Evolutionary conservation across 2,113 vertebrate genomes (phyloP), one percentile per base, ranked within the genome.

Genomic region (Candoia aspera): DNA sequence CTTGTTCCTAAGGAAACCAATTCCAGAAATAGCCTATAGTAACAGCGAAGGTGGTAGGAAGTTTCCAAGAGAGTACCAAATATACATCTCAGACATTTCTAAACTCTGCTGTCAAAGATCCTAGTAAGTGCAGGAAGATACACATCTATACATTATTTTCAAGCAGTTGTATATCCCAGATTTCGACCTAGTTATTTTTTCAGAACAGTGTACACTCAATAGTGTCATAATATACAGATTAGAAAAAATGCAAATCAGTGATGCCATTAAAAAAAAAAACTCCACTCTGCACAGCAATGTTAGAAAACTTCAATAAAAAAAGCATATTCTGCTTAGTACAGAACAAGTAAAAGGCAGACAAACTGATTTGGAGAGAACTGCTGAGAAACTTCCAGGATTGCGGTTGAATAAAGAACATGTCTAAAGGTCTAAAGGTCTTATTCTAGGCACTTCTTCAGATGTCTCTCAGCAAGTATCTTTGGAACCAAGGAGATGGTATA

Each of bases 11-110:
- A 89, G 23, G 46, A 89, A 49, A 89, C 60, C n/a, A 49, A 13
- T 89, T 89, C 88, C 29, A 89, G 73, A 84, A 90, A 79, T n/a
- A 93, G 91, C n/a, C 89, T 90, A 21, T 2, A 93, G 94, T 84
- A 57, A 1, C 12, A 42, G 4, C 89, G 93, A 37, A 46, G 5
- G 6, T 8, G 89, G 84, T 91, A 64, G 85, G 2, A 19, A 1
- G 29, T 42, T 73, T 13, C 64, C n/a, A 33, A 73, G 64, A 33
- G 12, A 73, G 13, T 73, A 33, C 29, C 29, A 73, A n/a, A 73
- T 68, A 68, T 4, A 68, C 29, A n/a, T 73, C 64, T 33, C 13
- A 73, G 12, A 73, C 64, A 33, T 33, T 73, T 73, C n/a, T n/a
- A 73, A 73, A 73, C 64, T 68, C 64, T 73, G 13, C 5, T 73